Percentiles rank a stretch among this genome's conserved stretches.
phyloP scores from a whole-genome alignment of 1,140 invertebrate genomes.

The Brachionus rotundiformis region DNA sequence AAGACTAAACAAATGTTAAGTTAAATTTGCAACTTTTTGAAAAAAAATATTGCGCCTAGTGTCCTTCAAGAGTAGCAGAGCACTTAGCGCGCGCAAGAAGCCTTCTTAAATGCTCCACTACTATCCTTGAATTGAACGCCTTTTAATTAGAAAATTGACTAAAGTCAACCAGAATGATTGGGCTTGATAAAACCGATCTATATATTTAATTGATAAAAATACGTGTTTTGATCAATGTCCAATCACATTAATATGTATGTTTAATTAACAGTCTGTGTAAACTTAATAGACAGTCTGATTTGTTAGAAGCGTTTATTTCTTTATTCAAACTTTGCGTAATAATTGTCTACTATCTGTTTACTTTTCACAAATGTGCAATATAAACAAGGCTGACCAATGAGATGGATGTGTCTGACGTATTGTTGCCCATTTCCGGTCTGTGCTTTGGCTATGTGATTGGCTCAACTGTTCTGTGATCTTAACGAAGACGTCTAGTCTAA shows the following conservation, averaged over 20 bases:
- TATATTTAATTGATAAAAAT: not conserved
- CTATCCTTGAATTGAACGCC: not conserved
- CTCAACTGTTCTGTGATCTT: not conserved
- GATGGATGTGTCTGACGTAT: not conserved
- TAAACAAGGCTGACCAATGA: not conserved
- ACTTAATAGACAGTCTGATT: conserved; percentile 42
- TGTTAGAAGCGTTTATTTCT: not conserved
- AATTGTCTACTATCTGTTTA: conserved; percentile 41
- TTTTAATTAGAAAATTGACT: not conserved
- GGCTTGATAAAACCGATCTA: not conserved
- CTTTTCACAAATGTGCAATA: not conserved
- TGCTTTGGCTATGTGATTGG: not conserved
- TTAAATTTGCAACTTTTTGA: not conserved
- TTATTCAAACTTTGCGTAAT: conserved; percentile 2
- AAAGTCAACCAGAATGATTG: not conserved
- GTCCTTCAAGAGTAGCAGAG: not conserved
- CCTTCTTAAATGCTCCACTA: not conserved
- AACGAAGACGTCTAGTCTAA: conserved; percentile 4
- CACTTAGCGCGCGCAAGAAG: not conserved
- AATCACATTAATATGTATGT: not conserved
- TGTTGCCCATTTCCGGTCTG: not conserved
- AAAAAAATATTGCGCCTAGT: too few species aligned
- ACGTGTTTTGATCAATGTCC: not conserved
- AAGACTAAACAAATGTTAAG: not conserved
- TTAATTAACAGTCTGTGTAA: conserved; percentile 15